Base-by-base conservation (phyloP, 2,797 vertebrate genomes). In the Rhodeus uyekii region DNA sequence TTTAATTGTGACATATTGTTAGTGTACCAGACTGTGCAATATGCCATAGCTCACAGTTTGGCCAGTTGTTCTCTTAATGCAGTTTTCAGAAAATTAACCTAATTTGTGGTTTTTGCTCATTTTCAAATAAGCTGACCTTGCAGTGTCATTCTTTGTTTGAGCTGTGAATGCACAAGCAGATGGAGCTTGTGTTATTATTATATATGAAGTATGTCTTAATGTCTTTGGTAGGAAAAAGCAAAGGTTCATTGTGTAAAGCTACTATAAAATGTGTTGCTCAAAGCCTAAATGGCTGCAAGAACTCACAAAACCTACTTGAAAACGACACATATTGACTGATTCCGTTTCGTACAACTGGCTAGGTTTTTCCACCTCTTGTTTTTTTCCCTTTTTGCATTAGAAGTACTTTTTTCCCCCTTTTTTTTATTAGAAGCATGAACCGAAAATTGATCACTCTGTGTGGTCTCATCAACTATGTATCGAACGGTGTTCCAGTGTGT, bases 381-480 rank as follows among this genome's bases (percentile, higher is more conserved):
- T 82, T 79, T 64, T 75, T 71, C 5, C 19, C 34, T 4, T 46
- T 75, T 79, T 67, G 58, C 61, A 58, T 42, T 80, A 32, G 18
- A 53, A 39, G 16, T 27, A 19, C 39, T 18, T 76, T 27, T 60
- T 63, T 69, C n/a, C n/a, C n/a, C n/a, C n/a, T 34, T 24, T 13
- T 50, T 50, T 61, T 61, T 27, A 27, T 60, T 60, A 14, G 55
- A 60, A 29, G 48, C 72, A 79, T 42, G 12, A 38, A 55, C 38
- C 8, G 10, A 61, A 34, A 73, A 82, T 86, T 58, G 86, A 87
- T 82, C 63, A n/a, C 22, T 50, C 9, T 19, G 18, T 64, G 69
- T 77, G 74, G 50, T 80, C 55, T 65, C 78, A 76, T 85, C 86
- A 79, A 55, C 81, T 67, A 19, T 24, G 16, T 76, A 84, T 85